Evolutionary conservation across 2,888 invertebrate genomes (phyloP).

Genomic region (Autographa gamma): DNA sequence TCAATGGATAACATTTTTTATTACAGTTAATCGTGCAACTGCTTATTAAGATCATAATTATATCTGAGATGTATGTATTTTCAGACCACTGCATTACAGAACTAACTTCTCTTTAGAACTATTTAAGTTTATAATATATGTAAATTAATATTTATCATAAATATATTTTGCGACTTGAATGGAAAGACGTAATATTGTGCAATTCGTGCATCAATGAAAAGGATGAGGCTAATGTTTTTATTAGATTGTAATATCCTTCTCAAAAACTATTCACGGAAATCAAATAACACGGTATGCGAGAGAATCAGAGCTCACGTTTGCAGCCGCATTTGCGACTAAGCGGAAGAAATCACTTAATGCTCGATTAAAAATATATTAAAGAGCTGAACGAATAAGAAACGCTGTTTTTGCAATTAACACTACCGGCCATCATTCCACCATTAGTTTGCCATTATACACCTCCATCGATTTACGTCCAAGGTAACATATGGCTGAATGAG

Average conservation of each 20-base stretch:
- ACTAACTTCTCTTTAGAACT: too few species aligned
- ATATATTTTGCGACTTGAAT: too few species aligned
- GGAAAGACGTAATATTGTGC: not conserved
- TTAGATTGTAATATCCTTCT: not conserved
- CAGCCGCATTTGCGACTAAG: not conserved
- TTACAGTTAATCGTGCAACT: not conserved
- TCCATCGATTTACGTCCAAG: slow-evolving; percentile 58
- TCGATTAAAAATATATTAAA: slow-evolving; percentile 50
- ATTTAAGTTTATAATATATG: too few species aligned
- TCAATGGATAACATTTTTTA: slow-evolving; percentile 21
- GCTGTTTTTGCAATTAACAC: slow-evolving; percentile 57
- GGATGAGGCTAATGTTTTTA: too few species aligned
- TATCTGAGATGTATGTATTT: not conserved
- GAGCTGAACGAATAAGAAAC: slow-evolving; percentile 42
- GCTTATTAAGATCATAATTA: not conserved
- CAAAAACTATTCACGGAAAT: not conserved
- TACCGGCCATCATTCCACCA: slow-evolving; percentile 55
- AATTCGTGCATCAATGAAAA: not conserved
- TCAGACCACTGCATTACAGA: not conserved
- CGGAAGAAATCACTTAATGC: not conserved
- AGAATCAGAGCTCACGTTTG: not conserved
- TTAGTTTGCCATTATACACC: slow-evolving; percentile 57
- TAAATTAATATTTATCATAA: not conserved
- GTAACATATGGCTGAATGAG: slow-evolving; percentile 32
- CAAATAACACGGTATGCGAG: not conserved